Base-by-base conservation (phyloP, 2,113 vertebrate species). In the Sinocyclocheilus anshuiensis region DNA sequence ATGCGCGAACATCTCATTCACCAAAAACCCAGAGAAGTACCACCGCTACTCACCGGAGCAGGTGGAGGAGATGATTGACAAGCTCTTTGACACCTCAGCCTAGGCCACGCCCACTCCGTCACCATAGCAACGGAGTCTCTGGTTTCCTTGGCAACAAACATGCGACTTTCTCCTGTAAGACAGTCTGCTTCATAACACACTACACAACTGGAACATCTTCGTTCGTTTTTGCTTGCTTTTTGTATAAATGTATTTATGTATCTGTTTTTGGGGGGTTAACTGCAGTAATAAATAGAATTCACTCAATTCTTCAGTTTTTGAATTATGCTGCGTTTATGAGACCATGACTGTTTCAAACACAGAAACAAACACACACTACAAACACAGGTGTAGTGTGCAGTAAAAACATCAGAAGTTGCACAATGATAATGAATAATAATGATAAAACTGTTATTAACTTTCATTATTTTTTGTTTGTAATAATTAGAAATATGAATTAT, bases 1-100 rank as follows among this genome's bases (percentile, higher is more conserved):
- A 91, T 99, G 95, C 0, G 90, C 94, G 20, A 98, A 96, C 0
- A 96, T 99, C 84, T 95, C 96, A 24, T 99, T 99, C 92, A 99
- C 98, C 86, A 99, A 99, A 93, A 99, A 99, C 92, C 96, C 95
- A 0, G 98, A 99, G 92, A 99, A 99, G 89, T 99, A 99, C 87
- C 96, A 97, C 92, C 98, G 98, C 89, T 99, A 99, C 88, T 94
- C 95, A 0, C 95, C 97, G 0, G 98, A 99, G 45, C 97, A 99
- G 36, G 98, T 99, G 84, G 97, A 97, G 67, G 96, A 97, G 76
- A 99, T 99, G 98, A 99, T 99, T 0, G 97, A 98, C 48, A 96
- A 92, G 92, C 96, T 99, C 59, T 99, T 99, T 16, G 98, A 99
- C 92, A 99, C 98, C 1, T 99, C 98, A 0, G 98, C 98, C 22